A percentile compares a stretch with the other conserved stretches of the same genome.
These are phyloP conservation scores for Drosophila multiciliata DNA, from an alignment of 2,888 invertebrate genomes.

Conservation along the genomic window DNA sequence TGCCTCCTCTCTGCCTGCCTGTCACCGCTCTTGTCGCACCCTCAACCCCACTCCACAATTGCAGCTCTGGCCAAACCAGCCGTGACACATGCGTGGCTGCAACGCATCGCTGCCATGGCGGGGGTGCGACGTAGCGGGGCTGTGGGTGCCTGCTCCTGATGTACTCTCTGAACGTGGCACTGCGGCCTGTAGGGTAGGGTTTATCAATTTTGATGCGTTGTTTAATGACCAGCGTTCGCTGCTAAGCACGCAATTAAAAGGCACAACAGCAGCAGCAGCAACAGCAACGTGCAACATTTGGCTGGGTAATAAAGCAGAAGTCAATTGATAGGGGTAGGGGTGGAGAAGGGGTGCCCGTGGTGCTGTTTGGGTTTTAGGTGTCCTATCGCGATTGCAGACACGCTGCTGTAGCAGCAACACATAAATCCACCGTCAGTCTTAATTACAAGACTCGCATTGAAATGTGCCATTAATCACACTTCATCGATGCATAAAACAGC, in stretches of 20 bases:
- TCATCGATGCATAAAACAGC: slow-evolving; percentile 74
- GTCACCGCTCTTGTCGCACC: slow-evolving; percentile 40
- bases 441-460: slow-evolving; percentile 71
- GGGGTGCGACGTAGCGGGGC: background rate
- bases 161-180: background rate
- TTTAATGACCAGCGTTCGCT: slow-evolving; percentile 66
- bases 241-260: slow-evolving; percentile 71
- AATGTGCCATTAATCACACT: slow-evolving; percentile 75
- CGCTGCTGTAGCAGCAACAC: slow-evolving; percentile 47
- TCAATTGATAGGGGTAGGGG: background rate
- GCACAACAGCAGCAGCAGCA: slow-evolving; percentile 38
- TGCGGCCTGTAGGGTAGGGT: slow-evolving; percentile 30
- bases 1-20: background rate
- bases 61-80: slow-evolving; percentile 47
- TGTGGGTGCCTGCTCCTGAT: background rate
- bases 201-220: slow-evolving; percentile 73
- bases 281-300: slow-evolving; percentile 54
- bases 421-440: slow-evolving; percentile 64
- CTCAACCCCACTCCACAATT: slow-evolving; percentile 51
- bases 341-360: background rate
- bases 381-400: background rate
- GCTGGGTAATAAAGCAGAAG: slow-evolving; percentile 48
- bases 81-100: slow-evolving; percentile 55
- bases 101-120: slow-evolving; percentile 41
- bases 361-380: slow-evolving; percentile 2